Conservation (phyloP, 1,140 invertebrate genomes). For the Apis cerana region DNA sequence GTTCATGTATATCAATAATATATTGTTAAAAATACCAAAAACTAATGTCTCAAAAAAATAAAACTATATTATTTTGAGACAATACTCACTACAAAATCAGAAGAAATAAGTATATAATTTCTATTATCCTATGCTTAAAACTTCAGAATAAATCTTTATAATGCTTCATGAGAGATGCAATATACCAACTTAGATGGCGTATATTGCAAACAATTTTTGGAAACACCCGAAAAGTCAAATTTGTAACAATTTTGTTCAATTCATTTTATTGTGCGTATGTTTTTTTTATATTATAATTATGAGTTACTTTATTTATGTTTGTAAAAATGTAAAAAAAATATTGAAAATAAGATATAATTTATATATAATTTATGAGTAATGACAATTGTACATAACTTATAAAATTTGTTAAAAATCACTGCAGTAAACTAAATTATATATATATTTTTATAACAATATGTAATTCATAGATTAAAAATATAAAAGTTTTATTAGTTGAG, state of each 20-base stretch:
- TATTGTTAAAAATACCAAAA: background rate
- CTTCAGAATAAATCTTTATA: slow-evolving; percentile 44
- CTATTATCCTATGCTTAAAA: slow-evolving; percentile 35
- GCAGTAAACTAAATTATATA: background rate
- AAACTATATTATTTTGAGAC: background rate
- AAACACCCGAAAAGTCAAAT: slow-evolving; percentile 17
- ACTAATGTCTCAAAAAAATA: background rate
- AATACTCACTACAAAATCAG: slow-evolving; percentile 40
- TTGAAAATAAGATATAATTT: background rate
- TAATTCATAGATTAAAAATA: background rate
- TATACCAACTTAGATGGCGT: slow-evolving; percentile 29
- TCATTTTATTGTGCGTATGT: background rate
- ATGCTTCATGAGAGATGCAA: slow-evolving; percentile 28
- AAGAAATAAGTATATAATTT: slow-evolving; percentile 5
- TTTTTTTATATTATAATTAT: background rate
- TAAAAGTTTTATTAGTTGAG: background rate
- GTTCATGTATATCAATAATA: background rate
- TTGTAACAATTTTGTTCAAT: background rate
- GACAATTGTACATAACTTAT: background rate
- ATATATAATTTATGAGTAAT: background rate
- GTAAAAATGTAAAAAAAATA: background rate
- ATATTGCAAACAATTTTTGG: slow-evolving; percentile 12
- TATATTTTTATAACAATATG: background rate
- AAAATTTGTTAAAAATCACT: background rate
- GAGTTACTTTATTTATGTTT: background rate